Evolutionary conservation across 2,888 invertebrate genomes (phyloP).

Genomic region (Meiosimyza platycephala): DNA sequence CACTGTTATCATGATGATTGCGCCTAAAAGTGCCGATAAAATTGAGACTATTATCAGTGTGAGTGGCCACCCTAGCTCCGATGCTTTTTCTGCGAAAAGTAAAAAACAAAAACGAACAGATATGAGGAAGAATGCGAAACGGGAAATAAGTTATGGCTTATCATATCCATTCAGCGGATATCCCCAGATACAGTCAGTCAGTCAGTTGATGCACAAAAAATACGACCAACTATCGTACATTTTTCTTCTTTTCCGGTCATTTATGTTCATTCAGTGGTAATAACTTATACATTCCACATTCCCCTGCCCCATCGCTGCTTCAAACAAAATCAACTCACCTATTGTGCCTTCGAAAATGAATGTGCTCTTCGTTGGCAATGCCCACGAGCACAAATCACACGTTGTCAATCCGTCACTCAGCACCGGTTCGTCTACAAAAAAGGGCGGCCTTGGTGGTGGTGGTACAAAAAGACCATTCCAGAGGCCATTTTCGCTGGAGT

Average conservation of each 20-base stretch:
- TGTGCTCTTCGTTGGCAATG: conserved; percentile 72
- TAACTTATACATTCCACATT: background rate
- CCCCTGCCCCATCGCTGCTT: conserved; percentile 9
- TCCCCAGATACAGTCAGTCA: background rate
- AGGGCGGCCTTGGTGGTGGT: conserved; percentile 76
- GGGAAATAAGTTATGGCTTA: conserved; percentile 41
- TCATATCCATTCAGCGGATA: conserved; percentile 29
- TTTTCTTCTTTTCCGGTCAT: conserved; percentile 3
- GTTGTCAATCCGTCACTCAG: conserved; percentile 77
- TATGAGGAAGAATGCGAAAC: conserved; percentile 23
- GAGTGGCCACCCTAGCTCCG: conserved; percentile 77
- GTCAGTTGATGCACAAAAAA: background rate
- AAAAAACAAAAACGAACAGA: conserved; percentile 25
- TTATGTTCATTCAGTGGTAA: conserved; percentile 15
- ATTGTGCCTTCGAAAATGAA: conserved; percentile 72
- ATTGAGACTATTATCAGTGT: conserved; percentile 78
- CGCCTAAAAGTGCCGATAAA: conserved; percentile 77
- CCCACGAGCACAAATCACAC: conserved; percentile 81
- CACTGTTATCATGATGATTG: conserved; percentile 78
- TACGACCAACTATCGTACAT: too few species aligned
- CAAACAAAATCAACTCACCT: conserved; percentile 66
- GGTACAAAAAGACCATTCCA: conserved; percentile 72
- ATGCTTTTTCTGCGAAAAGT: conserved; percentile 67
- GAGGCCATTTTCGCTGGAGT: conserved; percentile 66
- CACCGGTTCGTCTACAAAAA: conserved; percentile 72